Evolutionary conservation across 2,888 invertebrate species (phyloP), one percentile per base, ranked within the genome.

Genomic region (Parelbella ahira): DNA sequence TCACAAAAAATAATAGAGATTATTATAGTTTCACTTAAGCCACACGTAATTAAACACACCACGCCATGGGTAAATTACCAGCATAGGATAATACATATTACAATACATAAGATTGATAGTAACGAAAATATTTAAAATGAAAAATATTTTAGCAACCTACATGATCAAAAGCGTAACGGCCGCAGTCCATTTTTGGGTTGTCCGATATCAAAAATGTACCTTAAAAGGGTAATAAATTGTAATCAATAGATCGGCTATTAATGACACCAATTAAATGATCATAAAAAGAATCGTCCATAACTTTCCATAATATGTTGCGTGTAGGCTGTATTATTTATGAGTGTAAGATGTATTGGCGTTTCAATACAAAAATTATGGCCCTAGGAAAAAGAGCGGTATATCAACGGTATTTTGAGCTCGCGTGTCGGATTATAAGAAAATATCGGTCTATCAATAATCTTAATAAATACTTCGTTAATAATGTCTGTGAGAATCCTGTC

Each of bases 261-360:
- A 76, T 73, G 71, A 68, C 58, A 63, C 59, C 77, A 72, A 79
- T 81, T 78, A 78, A 77, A 77, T 68, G 65, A 70, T 69, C 66
- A 59, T 77, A 68, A 71, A 72, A 67, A 65, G 60, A 55, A 27
- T 33, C 20, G 19, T 10, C 41, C 20, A 33, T 41, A 41, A 41
- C 33, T 33, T 34, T 27, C 33, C 33, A 10, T 42, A 42, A 42
- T 42, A 42, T 4, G 34, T 34, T 42, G 42, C 42, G 34, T 42
- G 42, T 21, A 27, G 13, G 9, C 2, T 18, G 27, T 8, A 28
- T 34, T 28, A 42, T 42, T 42, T 42, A 42, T 27, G 33, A 18
- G 23, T 28, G 9, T 23, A 34, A 42, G 33, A 28, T 42, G 27
- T 28, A 38, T 28, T 42, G 34, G 34, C 34, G 42, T 25, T 42